Base-by-base conservation (phyloP, 2,888 invertebrate species). In the Anodontia alba region DNA sequence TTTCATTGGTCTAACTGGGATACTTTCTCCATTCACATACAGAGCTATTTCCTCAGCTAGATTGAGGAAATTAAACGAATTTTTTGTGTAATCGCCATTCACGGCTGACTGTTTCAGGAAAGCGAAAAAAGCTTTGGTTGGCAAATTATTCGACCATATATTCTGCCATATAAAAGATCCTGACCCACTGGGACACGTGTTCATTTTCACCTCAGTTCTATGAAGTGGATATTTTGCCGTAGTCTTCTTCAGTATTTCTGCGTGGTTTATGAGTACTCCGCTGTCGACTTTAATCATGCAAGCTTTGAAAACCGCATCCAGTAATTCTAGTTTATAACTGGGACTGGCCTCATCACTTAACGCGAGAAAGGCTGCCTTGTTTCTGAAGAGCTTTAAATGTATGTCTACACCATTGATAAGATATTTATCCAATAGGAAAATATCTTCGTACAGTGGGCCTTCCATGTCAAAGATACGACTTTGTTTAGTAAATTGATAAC, bases 401-500 rank as follows among this genome's bases (percentile, higher is more conserved):
- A 83, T 8, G 46, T 77, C 76, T 2, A 79, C 74, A 7, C 76
- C 75, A 31, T 79, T 76, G 2, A 79, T 54, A 33, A 79, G 23
- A 54, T 74, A 75, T 43, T 76, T 75, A 29, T 78, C 51, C 49
- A 82, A 15, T 20, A 36, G 20, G 36, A 82, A 78, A 1, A 77
- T 57, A 36, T 79, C 79, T 36, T 83, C 76, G n/a, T 72, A 70
- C 33, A 83, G 51, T 0, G 74, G 74, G 5, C 74, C 79, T 71
- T 76, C 73, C 43, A 79, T 12, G 3, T 79, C 76, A n/a, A 79
- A 67, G 0, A 67, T 31, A 29, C 33, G 33, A 68, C 78, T 81
- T 15, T 43, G 20, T 23, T 76, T 31, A 2, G 46, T 79, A 26
- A 67, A 83, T 15, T n/a, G 26, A n/a, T 71, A 66, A 57, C 79